Percentiles rank a stretch among this genome's conserved stretches.
These are phyloP conservation scores for Oreortyx pictus DNA, from an alignment of 2,797 vertebrate species.

Conservation along the genomic window DNA sequence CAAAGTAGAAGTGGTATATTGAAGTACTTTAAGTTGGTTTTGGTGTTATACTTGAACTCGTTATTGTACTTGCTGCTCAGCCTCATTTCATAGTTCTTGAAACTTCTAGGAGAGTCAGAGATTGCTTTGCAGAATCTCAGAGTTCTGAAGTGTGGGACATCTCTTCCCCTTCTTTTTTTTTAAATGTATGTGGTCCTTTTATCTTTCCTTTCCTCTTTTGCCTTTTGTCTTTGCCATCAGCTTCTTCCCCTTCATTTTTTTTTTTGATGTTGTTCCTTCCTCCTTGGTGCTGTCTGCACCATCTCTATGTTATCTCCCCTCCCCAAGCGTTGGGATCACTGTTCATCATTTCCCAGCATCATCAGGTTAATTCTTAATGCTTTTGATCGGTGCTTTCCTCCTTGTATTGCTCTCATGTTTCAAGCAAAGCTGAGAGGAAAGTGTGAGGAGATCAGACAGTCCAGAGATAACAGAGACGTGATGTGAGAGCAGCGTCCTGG, in stretches of 20 bases:
- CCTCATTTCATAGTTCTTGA: neutral
- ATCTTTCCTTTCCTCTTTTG: constrained; percentile 8
- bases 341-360: constrained; percentile 2
- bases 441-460: neutral
- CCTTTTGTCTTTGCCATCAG: constrained; percentile 19
- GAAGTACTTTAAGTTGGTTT: neutral
- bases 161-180: neutral
- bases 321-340: neutral
- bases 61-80: neutral
- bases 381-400: neutral
- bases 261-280: constrained; percentile 15
- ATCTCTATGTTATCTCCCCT: neutral
- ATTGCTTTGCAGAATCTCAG: neutral
- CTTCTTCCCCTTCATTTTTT: constrained; percentile 14
- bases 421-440: neutral
- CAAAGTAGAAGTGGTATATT: neutral
- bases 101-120: neutral
- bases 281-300: neutral
- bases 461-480: neutral
- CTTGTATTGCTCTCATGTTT: neutral
- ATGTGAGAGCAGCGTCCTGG: neutral
- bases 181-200: neutral
- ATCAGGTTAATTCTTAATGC: neutral
- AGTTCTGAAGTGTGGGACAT: neutral
- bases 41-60: neutral